Evolutionary conservation across 2,797 vertebrate species (phyloP).

Genomic region (Amblyraja radiata): DNA sequence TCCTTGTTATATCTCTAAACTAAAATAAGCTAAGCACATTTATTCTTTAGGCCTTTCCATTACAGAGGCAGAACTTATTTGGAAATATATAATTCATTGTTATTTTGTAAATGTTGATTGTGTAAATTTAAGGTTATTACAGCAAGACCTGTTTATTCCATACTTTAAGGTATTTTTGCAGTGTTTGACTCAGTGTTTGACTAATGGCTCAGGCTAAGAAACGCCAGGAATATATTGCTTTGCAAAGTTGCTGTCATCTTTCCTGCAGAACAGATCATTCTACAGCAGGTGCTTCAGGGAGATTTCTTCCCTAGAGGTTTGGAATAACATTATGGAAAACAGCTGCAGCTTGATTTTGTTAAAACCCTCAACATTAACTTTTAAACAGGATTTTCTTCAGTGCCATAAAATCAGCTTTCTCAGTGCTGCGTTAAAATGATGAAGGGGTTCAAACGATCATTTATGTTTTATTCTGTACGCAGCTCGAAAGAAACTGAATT

Average conservation of each 20-base stretch:
- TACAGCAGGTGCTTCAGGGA: constrained; percentile 21
- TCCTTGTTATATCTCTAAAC: no score
- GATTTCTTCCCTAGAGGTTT: neutral
- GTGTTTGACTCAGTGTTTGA: neutral
- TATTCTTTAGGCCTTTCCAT: neutral
- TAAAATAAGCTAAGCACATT: neutral
- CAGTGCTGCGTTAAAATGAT: neutral
- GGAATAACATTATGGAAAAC: constrained; percentile 3
- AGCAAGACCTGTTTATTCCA: neutral
- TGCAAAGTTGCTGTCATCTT: constrained; percentile 6
- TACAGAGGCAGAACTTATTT: neutral
- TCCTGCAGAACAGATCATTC: neutral
- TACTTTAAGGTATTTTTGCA: neutral
- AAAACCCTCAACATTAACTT: neutral
- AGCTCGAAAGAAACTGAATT: neutral
- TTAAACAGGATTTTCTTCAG: neutral
- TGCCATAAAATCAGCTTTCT: neutral
- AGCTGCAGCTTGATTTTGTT: constrained; percentile 3
- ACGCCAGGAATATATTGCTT: constrained; percentile 13
- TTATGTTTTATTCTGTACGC: neutral
- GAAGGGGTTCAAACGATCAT: neutral
- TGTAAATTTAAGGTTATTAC: neutral
- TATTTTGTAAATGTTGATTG: neutral
- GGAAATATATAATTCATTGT: neutral
- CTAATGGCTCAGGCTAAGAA: neutral